Conservation (phyloP, 1,140 invertebrate genomes). For the Drosophila subobscura region DNA sequence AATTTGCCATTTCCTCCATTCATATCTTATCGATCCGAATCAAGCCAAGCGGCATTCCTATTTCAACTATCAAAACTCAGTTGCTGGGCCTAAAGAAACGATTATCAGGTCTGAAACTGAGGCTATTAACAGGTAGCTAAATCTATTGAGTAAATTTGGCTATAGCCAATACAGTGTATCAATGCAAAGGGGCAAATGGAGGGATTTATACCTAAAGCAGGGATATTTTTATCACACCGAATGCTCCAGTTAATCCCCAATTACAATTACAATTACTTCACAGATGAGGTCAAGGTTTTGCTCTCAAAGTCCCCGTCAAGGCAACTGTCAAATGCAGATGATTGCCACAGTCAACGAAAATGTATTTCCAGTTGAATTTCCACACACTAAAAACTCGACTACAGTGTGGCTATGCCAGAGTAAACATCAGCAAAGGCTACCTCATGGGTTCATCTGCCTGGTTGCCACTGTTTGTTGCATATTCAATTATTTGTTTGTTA, state of each 20-base stretch:
- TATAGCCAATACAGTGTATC: slow-evolving; percentile 6
- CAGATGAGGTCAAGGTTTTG: too few species aligned
- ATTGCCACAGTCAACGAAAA: too few species aligned
- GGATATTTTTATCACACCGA: too few species aligned
- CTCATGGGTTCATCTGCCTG: slow-evolving; percentile 6
- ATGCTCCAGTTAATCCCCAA: too few species aligned
- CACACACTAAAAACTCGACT: too few species aligned
- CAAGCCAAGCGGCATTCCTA: background rate
- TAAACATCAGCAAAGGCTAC: too few species aligned
- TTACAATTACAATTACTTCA: too few species aligned
- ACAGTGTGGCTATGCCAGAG: too few species aligned
- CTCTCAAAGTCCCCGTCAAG: too few species aligned
- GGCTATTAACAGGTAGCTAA: slow-evolving; percentile 1
- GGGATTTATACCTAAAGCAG: too few species aligned
- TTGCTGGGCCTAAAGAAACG: slow-evolving; percentile 10
- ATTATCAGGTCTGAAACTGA: slow-evolving; percentile 14
- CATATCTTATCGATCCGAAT: slow-evolving; percentile 32
- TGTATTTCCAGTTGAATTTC: too few species aligned
- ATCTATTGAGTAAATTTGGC: slow-evolving; percentile 1
- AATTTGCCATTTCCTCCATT: slow-evolving; percentile 33
- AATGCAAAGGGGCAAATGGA: background rate
- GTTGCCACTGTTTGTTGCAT: slow-evolving; percentile 31
- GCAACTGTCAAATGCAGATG: too few species aligned
- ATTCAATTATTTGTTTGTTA: slow-evolving; percentile 56
- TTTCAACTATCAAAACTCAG: slow-evolving; percentile 9